phyloP scores from a whole-genome alignment of 1,140 invertebrate genomes.

The Solenopsis invicta region DNA sequence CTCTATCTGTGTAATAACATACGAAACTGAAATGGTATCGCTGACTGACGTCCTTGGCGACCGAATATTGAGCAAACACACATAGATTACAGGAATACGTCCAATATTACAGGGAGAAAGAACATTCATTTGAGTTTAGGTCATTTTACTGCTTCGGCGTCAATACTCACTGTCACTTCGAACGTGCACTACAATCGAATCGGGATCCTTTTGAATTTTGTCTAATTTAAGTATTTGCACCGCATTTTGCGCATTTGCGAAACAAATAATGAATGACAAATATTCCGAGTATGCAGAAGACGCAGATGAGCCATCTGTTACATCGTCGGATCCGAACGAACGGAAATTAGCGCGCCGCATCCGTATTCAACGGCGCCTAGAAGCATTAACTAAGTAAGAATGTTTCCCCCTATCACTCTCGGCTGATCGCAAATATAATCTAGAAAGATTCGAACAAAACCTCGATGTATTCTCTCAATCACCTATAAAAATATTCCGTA shows the following conservation, averaged over 20 bases:
- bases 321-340: constrained; percentile 88
- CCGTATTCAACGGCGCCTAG: constrained; percentile 88
- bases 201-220: neutral
- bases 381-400: constrained; percentile 88
- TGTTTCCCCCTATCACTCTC: neutral
- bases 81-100: no score
- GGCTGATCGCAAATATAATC: neutral
- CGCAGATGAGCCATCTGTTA: constrained; percentile 86
- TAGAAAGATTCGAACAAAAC: neutral
- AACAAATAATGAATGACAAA: constrained; percentile 34
- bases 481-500: neutral
- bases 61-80: constrained; percentile 58
- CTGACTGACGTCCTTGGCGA: neutral
- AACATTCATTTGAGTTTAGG: neutral
- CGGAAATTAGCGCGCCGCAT: constrained; percentile 89
- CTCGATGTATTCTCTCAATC: neutral
- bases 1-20: no score
- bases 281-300: constrained; percentile 21
- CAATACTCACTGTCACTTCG: neutral
- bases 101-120: neutral
- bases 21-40: neutral
- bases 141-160: neutral
- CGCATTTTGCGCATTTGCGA: neutral
- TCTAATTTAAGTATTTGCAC: neutral
- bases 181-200: neutral